These are phyloP conservation scores for Eciton burchellii DNA, from an alignment of 1,140 invertebrate genomes.

Conservation along the genomic window DNA sequence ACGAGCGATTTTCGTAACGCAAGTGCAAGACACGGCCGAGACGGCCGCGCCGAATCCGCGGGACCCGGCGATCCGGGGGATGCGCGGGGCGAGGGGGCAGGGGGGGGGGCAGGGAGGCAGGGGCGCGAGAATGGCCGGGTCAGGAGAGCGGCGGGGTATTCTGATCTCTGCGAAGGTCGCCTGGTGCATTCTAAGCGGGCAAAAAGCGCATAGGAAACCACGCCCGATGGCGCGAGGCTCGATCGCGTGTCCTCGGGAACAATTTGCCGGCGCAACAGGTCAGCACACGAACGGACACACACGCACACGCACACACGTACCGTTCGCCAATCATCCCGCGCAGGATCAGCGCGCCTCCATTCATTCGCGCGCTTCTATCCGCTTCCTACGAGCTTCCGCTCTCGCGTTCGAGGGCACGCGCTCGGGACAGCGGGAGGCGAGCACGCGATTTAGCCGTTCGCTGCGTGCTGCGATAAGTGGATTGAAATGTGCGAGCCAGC, in stretches of 20 bases:
- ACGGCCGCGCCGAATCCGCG: constrained; percentile 23
- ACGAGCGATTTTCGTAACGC: constrained; percentile 3
- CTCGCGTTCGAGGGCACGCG: constrained; percentile 15
- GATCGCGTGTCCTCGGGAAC: constrained; percentile 81
- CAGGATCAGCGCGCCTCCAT: constrained; percentile 30
- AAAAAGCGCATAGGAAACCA: constrained; percentile 85
- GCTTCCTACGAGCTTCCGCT: constrained; percentile 4
- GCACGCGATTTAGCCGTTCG: constrained; percentile 43
- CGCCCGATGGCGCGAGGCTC: constrained; percentile 78
- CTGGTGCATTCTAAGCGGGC: constrained; percentile 82
- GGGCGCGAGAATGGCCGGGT: constrained; percentile 38
- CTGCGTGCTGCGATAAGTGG: constrained; percentile 37
- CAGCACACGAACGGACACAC: neutral
- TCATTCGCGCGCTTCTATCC: constrained; percentile 44
- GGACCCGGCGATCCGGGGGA: neutral
- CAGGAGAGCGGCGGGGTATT: constrained; percentile 74
- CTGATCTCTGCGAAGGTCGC: constrained; percentile 83
- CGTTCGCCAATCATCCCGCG: neutral
- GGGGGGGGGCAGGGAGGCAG: constrained; percentile 18
- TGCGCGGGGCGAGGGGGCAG: constrained; percentile 21
- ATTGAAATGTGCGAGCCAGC: constrained; percentile 20
- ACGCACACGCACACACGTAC: neutral
- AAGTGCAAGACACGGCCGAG: constrained; percentile 40
- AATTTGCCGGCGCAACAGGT: constrained; percentile 70
- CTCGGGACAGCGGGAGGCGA: constrained; percentile 14